A percentile compares a stretch with the other conserved stretches of the same genome.
These are phyloP conservation scores for Zoanthus solanderi DNA, from an alignment of 92 coral and sea anemone genomes.

Conservation along the genomic window DNA sequence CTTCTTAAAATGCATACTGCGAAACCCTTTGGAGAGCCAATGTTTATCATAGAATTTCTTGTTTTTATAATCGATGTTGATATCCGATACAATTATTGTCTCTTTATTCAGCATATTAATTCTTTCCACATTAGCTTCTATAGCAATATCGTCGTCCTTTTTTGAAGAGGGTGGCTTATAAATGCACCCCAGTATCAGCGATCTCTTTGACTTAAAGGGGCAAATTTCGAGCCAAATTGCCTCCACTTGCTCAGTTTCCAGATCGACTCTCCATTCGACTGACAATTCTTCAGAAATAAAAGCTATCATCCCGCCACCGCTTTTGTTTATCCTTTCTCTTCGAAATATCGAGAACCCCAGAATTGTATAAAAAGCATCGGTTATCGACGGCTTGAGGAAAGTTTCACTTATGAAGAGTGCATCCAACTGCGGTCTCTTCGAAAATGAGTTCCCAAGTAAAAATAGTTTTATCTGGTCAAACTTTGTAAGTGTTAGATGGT, in stretches of 20 bases:
- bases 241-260: constrained; percentile 51
- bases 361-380: constrained; percentile 42
- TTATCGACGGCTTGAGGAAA: constrained; percentile 43
- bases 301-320: constrained; percentile 53
- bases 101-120: constrained; percentile 44
- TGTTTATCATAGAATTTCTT: constrained; percentile 15
- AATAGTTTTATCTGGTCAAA: constrained; percentile 64
- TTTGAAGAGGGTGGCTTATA: neutral
- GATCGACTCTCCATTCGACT: constrained; percentile 47
- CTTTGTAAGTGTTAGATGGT: neutral
- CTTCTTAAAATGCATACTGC: too few relatives aligned
- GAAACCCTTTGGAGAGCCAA: too few relatives aligned
- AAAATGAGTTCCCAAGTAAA: constrained; percentile 13
- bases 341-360: constrained; percentile 58
- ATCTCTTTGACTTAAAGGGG: neutral
- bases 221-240: constrained; percentile 55
- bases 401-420: constrained; percentile 53
- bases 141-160: constrained; percentile 22
- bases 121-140: constrained; percentile 37
- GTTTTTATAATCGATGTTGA: constrained; percentile 62
- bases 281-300: constrained; percentile 50
- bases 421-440: constrained; percentile 53
- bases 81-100: constrained; percentile 51
- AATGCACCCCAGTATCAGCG: neutral
- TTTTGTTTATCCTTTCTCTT: constrained; percentile 40